Evolutionary conservation across 2,888 invertebrate genomes (phyloP), one percentile per base, ranked within the genome.

Genomic region (Polydrusus cervinus): DNA sequence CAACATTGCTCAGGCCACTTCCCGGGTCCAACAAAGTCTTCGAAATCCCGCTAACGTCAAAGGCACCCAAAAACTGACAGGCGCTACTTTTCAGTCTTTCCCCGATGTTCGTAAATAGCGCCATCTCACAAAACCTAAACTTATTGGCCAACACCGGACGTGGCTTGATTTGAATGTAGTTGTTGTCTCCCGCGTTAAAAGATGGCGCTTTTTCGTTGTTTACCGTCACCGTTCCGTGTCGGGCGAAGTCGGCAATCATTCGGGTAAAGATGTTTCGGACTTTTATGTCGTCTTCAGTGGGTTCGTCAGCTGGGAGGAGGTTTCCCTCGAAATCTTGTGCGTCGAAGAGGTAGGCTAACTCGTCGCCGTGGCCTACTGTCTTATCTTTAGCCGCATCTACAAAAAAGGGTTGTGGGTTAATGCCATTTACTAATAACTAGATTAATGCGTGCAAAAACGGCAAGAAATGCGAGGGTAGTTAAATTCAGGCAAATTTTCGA

Each of bases 281-380:
- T 79, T 89, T 87, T 9, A 90, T 86, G 81, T 94, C 94, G 7
- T 90, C 90, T 14, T 88, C 85, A 20, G 84, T 77, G 5, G 87
- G 81, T 13, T 85, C 84, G 0, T 85, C 87, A 0, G 77, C 73
- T 16, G 81, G 86, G 20, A 92, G 75, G 0, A 91, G 87, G 16
- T 89, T 89, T 0, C 93, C 93, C 60, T 90, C 89, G 0, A 90
- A 84, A 76, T 92, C 90, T 51, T 91, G 87, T 0, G 91, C 89
- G 82, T 93, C 92, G 81, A 94, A 94, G 81, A 94, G 87, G 81
- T 92, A 94, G 0, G 91, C 90, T 30, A 94, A 84, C 81, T 94
- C 94, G 81, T 94, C 94, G 0, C 94, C 94, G 81, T 94, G 94
- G 0, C 90, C 88, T 0, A 61, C 64, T 14, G 49, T 47, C n/a